Conservation (phyloP, 2,888 invertebrate species). For the Chalcosyrphus nemorum region DNA sequence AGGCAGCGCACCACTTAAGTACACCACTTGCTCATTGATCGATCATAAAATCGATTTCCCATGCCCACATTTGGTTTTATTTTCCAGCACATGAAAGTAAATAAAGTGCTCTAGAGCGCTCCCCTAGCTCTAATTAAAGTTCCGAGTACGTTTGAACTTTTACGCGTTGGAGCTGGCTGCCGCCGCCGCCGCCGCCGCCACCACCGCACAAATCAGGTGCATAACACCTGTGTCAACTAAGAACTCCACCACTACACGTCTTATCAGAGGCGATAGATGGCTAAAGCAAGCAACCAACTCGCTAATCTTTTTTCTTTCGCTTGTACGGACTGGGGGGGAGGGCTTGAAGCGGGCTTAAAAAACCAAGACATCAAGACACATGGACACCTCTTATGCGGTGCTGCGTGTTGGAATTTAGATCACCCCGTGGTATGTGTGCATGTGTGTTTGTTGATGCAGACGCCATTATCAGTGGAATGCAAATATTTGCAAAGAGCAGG, state of each 20-base stretch:
- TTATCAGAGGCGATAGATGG: constrained; percentile 62
- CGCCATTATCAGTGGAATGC: constrained; percentile 62
- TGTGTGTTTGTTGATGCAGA: constrained; percentile 3
- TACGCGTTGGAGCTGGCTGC: constrained; percentile 22
- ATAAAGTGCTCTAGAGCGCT: constrained; percentile 49
- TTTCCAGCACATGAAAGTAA: constrained; percentile 39
- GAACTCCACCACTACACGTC: constrained; percentile 64
- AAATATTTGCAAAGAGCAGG: constrained; percentile 62
- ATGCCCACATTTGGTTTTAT: constrained; percentile 58
- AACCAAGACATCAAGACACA: constrained; percentile 20
- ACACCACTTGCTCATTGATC: constrained; percentile 59
- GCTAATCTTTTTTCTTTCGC: no score
- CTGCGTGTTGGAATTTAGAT: constrained; percentile 68
- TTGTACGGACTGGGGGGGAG: background rate
- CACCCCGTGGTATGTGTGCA: constrained; percentile 19
- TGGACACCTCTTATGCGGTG: constrained; percentile 9
- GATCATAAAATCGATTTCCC: constrained; percentile 72
- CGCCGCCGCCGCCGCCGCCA: background rate
- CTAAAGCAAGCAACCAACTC: background rate
- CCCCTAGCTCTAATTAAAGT: constrained; percentile 68
- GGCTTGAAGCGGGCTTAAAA: background rate
- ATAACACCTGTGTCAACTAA: constrained; percentile 79
- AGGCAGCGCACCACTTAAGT: constrained; percentile 20
- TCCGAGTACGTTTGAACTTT: constrained; percentile 60
- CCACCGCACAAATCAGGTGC: constrained; percentile 77